phyloP scores from a whole-genome alignment of 2,888 invertebrate genomes.

The Drosophila multiciliata region DNA sequence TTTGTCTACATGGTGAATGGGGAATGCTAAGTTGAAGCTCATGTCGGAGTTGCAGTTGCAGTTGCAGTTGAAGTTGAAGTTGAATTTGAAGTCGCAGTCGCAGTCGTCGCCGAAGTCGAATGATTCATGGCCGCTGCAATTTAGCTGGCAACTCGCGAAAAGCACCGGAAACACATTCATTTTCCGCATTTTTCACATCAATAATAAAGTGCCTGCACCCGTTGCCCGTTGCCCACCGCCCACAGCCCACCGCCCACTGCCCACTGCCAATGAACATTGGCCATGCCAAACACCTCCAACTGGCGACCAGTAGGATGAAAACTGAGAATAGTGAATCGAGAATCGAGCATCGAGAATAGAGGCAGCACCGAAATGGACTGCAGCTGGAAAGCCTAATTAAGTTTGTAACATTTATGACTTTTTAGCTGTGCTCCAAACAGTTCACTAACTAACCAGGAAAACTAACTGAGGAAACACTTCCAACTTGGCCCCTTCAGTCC shows the following conservation, averaged over 20 bases:
- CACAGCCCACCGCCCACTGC: too few relatives aligned
- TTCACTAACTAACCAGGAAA: constrained; percentile 56
- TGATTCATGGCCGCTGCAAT: constrained; percentile 74
- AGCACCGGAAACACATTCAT: constrained; percentile 78
- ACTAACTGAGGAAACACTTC: constrained; percentile 34
- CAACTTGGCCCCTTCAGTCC: constrained; percentile 16
- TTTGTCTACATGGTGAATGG: constrained; percentile 67
- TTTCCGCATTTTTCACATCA: constrained; percentile 78
- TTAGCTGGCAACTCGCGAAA: constrained; percentile 78
- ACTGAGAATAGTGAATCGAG: constrained; percentile 1
- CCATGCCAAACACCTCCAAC: constrained; percentile 25
- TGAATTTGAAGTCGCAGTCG: constrained; percentile 19
- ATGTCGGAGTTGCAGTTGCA: constrained; percentile 13
- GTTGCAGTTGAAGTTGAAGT: constrained; percentile 17
- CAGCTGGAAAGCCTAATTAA: constrained; percentile 66
- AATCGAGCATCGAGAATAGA: constrained; percentile 1
- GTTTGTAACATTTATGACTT: constrained; percentile 78
- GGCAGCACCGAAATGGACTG: constrained; percentile 15
- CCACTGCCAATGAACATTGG: constrained; percentile 40
- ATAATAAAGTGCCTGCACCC: constrained; percentile 67
- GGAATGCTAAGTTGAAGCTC: constrained; percentile 37
- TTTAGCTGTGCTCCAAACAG: constrained; percentile 57
- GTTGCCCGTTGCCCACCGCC: constrained; percentile 17
- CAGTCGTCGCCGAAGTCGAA: constrained; percentile 45
- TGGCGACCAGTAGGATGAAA: constrained; percentile 4